Percentiles rank a stretch among this genome's conserved stretches.
These are phyloP conservation scores for Zaprionus gabonicus DNA, from an alignment of 1,140 invertebrate genomes.

Conservation along the genomic window DNA sequence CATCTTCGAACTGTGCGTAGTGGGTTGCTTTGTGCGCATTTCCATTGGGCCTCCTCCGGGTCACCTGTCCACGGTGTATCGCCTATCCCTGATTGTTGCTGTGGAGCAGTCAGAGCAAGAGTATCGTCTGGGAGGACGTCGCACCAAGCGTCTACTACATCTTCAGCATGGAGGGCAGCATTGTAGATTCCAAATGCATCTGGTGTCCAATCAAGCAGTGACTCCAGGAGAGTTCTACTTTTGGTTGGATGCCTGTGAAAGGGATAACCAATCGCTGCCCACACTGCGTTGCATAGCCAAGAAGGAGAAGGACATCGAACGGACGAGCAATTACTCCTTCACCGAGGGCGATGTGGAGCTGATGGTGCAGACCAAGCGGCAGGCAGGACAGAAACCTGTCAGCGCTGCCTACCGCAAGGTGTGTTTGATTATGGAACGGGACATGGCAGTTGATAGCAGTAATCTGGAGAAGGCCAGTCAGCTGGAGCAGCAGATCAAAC, in stretches of 20 bases:
- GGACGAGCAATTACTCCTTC: constrained; percentile 23
- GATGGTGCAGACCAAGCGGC: constrained; percentile 33
- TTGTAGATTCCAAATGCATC: constrained; percentile 22
- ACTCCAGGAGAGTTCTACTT: constrained; percentile 18
- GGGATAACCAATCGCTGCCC: neutral
- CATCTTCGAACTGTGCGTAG: constrained; percentile 39
- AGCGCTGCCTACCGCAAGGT: constrained; percentile 39
- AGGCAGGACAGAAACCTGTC: neutral
- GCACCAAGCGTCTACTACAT: constrained; percentile 24
- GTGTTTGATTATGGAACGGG: constrained; percentile 38
- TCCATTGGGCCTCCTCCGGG: neutral
- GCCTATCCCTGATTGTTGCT: constrained; percentile 14
- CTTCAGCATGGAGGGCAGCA: constrained; percentile 15
- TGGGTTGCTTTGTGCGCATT: constrained; percentile 47
- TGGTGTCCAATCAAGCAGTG: constrained; percentile 44
- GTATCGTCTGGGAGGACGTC: constrained; percentile 26
- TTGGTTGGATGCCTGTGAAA: constrained; percentile 31
- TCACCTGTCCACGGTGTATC: constrained; percentile 9
- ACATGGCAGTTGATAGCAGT: constrained; percentile 34
- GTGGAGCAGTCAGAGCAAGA: neutral
- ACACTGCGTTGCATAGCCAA: constrained; percentile 17
- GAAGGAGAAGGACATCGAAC: constrained; percentile 39
- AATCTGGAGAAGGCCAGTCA: constrained; percentile 20
- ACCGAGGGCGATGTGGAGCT: constrained; percentile 49
- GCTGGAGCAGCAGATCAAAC: constrained; percentile 42